A percentile compares a stretch with the other conserved stretches of the same genome.
phyloP scores from a whole-genome alignment of 2,888 invertebrate species.

The Galerucella nymphaeae region DNA sequence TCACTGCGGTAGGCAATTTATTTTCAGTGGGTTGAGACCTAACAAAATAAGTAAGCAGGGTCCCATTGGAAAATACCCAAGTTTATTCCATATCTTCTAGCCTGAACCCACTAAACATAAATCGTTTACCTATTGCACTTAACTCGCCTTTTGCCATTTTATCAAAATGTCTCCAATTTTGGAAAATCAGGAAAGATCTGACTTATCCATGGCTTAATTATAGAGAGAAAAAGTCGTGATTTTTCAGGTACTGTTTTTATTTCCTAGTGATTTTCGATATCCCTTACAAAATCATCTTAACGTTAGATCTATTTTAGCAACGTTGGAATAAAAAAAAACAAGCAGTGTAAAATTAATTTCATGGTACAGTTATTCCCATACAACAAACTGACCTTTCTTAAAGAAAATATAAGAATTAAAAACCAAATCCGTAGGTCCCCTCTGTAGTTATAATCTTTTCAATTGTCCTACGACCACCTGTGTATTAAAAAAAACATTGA shows the following conservation, averaged over 20 bases:
- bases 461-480: constrained; percentile 30
- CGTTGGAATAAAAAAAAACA: neutral
- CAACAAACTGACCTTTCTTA: constrained; percentile 2
- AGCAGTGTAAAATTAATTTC: neutral
- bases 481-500: constrained; percentile 31
- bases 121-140: no score
- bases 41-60: no score
- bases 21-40: no score
- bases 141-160: no score
- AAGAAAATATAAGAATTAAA: constrained; percentile 6
- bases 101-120: no score
- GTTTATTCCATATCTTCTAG: no score
- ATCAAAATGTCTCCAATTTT: no score
- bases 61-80: no score
- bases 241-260: neutral
- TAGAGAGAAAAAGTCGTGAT: no score
- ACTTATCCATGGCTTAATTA: no score
- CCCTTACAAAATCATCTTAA: neutral
- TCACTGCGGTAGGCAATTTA: no score
- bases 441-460: constrained; percentile 13
- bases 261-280: neutral
- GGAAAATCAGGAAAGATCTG: no score
- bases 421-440: neutral
- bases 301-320: neutral
- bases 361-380: neutral